Conservation (phyloP, 2,888 invertebrate species). For the Dendrolimus pini region DNA sequence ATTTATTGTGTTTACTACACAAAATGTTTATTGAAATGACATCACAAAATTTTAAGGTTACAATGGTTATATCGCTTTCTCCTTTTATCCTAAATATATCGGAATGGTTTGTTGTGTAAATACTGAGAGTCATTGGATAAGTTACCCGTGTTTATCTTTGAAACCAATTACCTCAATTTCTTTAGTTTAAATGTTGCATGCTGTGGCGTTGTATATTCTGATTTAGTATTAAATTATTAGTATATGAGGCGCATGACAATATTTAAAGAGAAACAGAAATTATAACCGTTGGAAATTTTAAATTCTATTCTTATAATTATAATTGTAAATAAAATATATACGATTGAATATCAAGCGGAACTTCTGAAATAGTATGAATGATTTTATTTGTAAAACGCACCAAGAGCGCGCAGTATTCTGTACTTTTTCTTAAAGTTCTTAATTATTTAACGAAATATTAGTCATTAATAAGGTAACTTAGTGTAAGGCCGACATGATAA, state of each 20-base stretch:
- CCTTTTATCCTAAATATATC: neutral
- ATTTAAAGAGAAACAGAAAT: neutral
- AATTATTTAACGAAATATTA: constrained; percentile 41
- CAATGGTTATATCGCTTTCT: constrained; percentile 12
- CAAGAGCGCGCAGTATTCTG: constrained; percentile 52
- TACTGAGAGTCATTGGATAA: constrained; percentile 71
- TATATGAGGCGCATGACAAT: neutral
- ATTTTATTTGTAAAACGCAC: constrained; percentile 32
- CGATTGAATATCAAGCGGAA: neutral
- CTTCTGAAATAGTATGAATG: constrained; percentile 12
- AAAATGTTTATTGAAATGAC: neutral
- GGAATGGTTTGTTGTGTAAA: constrained; percentile 48
- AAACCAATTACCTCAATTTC: constrained; percentile 76
- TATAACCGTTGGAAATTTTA: neutral
- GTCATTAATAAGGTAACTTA: constrained; percentile 29
- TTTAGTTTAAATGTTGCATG: constrained; percentile 61
- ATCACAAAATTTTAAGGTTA: constrained; percentile 6
- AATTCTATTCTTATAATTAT: neutral
- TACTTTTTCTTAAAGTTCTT: constrained; percentile 39
- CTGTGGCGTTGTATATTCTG: constrained; percentile 56
- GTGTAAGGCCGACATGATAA: constrained; percentile 36
- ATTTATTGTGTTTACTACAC: neutral
- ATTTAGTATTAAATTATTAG: constrained; percentile 40
- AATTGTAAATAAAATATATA: neutral
- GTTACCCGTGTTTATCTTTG: constrained; percentile 68